phyloP scores from a whole-genome alignment of 2,888 invertebrate genomes.

The Melinaea menophilus region DNA sequence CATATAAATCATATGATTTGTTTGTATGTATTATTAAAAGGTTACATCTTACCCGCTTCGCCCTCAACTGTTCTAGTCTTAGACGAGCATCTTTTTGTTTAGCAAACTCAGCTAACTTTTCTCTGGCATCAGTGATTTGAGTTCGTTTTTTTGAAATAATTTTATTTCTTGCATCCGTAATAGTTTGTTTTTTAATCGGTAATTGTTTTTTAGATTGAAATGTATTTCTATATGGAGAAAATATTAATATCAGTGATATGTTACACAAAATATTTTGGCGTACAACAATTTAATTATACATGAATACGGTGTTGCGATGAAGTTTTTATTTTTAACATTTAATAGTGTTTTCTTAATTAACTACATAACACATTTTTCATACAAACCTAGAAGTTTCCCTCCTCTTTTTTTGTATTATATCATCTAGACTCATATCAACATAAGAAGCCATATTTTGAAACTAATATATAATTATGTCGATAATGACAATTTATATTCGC shows the following conservation, averaged over 20 bases:
- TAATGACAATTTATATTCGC: constrained; percentile 9
- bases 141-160: constrained; percentile 87
- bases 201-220: constrained; percentile 35
- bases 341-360: too few species aligned
- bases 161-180: constrained; percentile 84
- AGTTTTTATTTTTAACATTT: too few species aligned
- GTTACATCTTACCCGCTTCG: constrained; percentile 52
- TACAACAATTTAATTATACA: background rate
- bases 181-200: constrained; percentile 35
- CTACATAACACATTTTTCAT: constrained; percentile 15
- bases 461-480: background rate
- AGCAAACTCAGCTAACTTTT: constrained; percentile 86
- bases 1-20: too few species aligned
- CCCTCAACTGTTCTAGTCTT: constrained; percentile 82
- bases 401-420: constrained; percentile 68
- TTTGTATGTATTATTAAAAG: too few species aligned
- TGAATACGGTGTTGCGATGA: background rate
- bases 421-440: constrained; percentile 70
- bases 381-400: constrained; percentile 50
- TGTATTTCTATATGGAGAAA: constrained; percentile 30
- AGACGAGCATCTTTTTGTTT: constrained; percentile 86
- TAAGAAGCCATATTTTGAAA: constrained; percentile 52
- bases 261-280: background rate
- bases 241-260: background rate
- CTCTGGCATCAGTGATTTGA: constrained; percentile 87